Evolutionary conservation across 2,113 vertebrate species (phyloP).

Genomic region (Sinocyclocheilus rhinocerous): DNA sequence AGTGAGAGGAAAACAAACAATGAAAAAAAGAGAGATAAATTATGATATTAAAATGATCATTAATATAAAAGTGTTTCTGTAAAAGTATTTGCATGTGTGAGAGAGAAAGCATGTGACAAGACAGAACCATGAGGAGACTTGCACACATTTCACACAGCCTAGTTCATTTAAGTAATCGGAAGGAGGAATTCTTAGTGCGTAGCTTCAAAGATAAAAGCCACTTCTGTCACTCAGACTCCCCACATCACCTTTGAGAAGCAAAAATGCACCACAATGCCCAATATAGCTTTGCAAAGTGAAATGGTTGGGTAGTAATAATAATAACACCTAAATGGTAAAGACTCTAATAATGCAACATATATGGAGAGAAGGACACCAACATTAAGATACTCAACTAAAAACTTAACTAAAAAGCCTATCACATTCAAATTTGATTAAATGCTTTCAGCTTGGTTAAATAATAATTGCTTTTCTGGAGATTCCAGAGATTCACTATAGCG

Average conservation of each 20-base stretch:
- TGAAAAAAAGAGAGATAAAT: too few species aligned
- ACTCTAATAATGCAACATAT: not conserved
- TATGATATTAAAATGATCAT: not conserved
- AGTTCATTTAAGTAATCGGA: slow-evolving; percentile 21
- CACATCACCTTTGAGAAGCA: not conserved
- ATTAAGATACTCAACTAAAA: not conserved
- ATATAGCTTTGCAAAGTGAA: not conserved
- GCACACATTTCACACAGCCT: slow-evolving; percentile 35
- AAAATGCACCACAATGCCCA: not conserved
- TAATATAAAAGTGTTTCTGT: not conserved
- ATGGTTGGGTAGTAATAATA: not conserved
- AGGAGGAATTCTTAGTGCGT: slow-evolving; percentile 18
- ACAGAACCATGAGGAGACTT: slow-evolving; percentile 25
- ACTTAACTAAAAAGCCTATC: not conserved
- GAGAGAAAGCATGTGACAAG: not conserved
- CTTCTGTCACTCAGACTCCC: slow-evolving; percentile 1
- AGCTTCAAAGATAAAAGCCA: slow-evolving; percentile 33
- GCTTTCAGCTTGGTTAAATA: not conserved
- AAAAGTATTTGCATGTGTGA: not conserved
- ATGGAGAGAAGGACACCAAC: not conserved
- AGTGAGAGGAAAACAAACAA: not conserved
- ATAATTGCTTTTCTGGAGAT: not conserved
- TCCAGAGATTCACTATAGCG: not conserved
- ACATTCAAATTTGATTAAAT: not conserved
- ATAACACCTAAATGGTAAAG: too few species aligned